phyloP scores from a whole-genome alignment of 2,888 invertebrate genomes.

The Acrocyrtus sp. region DNA sequence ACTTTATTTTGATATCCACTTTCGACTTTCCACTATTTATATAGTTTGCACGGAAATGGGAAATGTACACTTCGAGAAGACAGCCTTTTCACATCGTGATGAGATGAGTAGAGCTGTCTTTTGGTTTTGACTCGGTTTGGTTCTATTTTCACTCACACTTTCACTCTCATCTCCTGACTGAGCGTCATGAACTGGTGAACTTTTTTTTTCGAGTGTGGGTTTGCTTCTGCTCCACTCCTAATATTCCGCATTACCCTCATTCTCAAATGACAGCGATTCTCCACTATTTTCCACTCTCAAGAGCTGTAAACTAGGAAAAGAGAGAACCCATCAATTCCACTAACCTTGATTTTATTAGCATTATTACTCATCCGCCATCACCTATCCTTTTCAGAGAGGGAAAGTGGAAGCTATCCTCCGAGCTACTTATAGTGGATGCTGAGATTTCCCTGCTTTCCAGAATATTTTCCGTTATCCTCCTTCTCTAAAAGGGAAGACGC shows the following conservation, averaged over 20 bases:
- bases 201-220: neutral
- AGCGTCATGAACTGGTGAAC: slow-evolving; percentile 16
- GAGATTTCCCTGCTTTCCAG: no score
- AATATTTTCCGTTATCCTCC: slow-evolving; percentile 6
- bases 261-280: neutral
- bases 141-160: slow-evolving; percentile 1
- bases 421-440: neutral
- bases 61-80: no score
- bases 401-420: neutral
- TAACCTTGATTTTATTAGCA: slow-evolving; percentile 50
- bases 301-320: neutral
- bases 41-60: no score
- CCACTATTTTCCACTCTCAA: neutral
- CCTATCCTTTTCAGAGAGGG: no score
- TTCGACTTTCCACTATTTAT: no score
- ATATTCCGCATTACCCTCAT: no score
- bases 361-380: slow-evolving; percentile 34
- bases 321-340: slow-evolving; percentile 43
- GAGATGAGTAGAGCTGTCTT: slow-evolving; percentile 2
- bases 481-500: neutral
- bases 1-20: neutral
- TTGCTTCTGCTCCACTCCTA: no score
- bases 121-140: slow-evolving; percentile 6
- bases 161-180: slow-evolving; percentile 15
- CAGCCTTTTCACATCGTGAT: neutral